These are phyloP conservation scores for Autographa pulchrina DNA, from an alignment of 2,888 invertebrate genomes.

Conservation along the genomic window DNA sequence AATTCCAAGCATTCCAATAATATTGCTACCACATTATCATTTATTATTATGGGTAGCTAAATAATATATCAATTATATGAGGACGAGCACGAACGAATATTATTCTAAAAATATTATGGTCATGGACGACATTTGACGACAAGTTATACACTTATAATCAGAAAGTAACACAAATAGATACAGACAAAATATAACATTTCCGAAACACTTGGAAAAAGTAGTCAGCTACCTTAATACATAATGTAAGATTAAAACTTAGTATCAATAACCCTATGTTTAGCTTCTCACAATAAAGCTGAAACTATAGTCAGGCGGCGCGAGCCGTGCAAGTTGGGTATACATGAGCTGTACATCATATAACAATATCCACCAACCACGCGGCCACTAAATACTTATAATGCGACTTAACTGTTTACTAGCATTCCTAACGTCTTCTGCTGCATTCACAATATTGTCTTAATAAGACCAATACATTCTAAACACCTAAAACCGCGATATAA, in stretches of 20 bases:
- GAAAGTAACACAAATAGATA: constrained; percentile 44
- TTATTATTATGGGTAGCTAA: constrained; percentile 16
- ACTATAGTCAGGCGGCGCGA: constrained; percentile 26
- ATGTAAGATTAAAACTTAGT: constrained; percentile 21
- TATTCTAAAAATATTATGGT: constrained; percentile 36
- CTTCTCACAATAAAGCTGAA: constrained; percentile 35
- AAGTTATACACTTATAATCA: constrained; percentile 17
- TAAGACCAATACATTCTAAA: constrained; percentile 40
- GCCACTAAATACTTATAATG: constrained; percentile 23
- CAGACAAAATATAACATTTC: constrained; percentile 40
- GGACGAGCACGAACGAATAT: constrained; percentile 39
- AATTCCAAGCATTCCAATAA: constrained; percentile 19
- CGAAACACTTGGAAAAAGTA: constrained; percentile 37
- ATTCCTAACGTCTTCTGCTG: constrained; percentile 41
- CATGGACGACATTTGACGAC: constrained; percentile 10
- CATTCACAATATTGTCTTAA: constrained; percentile 35
- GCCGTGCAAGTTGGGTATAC: constrained; percentile 12
- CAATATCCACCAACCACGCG: constrained; percentile 19
- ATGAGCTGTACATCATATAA: constrained; percentile 22
- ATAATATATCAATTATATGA: constrained; percentile 30
- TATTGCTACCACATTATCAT: constrained; percentile 16
- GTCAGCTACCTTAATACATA: constrained; percentile 35
- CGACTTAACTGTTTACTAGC: constrained; percentile 45
- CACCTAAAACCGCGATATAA: constrained; percentile 46
- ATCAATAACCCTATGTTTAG: constrained; percentile 30